Evolutionary conservation across 1,140 invertebrate species (phyloP).

Genomic region (Dreissena rostriformis): DNA sequence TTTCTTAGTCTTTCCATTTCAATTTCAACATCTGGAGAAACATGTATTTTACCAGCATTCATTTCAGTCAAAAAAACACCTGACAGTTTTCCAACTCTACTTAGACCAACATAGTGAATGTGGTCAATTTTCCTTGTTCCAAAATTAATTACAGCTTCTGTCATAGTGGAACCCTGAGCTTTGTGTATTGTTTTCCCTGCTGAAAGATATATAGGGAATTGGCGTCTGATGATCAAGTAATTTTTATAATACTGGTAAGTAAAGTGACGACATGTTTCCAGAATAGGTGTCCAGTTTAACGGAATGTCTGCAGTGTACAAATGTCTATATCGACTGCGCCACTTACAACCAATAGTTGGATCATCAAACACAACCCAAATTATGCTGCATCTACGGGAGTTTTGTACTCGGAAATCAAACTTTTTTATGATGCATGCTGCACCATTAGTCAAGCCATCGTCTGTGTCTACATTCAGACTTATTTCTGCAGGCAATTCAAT

Average conservation of each 20-base stretch:
- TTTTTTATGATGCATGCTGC: too few species aligned
- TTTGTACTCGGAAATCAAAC: constrained; percentile 3
- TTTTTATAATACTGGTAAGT: constrained; percentile 1
- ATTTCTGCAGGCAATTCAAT: too few species aligned
- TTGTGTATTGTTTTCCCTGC: too few species aligned
- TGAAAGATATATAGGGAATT: constrained; percentile 44
- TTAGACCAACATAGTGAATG: constrained; percentile 59
- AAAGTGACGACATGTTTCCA: too few species aligned
- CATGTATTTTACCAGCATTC: constrained; percentile 31
- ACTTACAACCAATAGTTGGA: too few species aligned
- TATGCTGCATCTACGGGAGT: constrained; percentile 8
- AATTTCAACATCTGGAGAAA: constrained; percentile 11
- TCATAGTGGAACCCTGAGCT: too few species aligned
- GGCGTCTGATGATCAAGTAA: constrained; percentile 14
- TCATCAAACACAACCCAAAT: too few species aligned
- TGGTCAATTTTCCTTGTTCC: too few species aligned
- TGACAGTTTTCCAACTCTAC: constrained; percentile 28
- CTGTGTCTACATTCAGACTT: too few species aligned
- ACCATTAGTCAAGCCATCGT: too few species aligned
- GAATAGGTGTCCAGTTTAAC: constrained; percentile 10
- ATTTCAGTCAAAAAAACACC: constrained; percentile 22
- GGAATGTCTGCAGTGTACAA: not conserved
- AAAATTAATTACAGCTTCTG: too few species aligned
- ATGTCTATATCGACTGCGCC: constrained; percentile 9
- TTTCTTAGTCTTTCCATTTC: constrained; percentile 54